A percentile compares a stretch with the other conserved stretches of the same genome.
Evolutionary conservation across 2,797 vertebrate species (phyloP).

Genomic region (Discoglossus pictus): DNA sequence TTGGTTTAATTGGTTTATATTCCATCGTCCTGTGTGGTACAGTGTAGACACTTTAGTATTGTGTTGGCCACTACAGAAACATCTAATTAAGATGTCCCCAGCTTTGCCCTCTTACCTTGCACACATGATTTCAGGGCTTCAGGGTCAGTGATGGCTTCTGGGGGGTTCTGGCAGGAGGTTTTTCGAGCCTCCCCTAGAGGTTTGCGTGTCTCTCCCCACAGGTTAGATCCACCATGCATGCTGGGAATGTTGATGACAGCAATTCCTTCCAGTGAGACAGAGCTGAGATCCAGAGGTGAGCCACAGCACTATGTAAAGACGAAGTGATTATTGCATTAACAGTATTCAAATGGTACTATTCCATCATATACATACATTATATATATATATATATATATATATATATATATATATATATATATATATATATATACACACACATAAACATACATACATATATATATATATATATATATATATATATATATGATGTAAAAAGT

Average conservation of each 20-base stretch:
- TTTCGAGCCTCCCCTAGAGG: slow-evolving; percentile 67
- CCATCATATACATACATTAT: slow-evolving; percentile 4
- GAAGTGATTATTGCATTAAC: too few species aligned
- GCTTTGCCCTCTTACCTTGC: slow-evolving; percentile 72
- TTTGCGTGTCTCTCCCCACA: slow-evolving; percentile 90
- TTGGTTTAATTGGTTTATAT: too few species aligned
- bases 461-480: too few species aligned
- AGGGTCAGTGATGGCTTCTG: slow-evolving; percentile 79
- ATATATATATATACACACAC: too few species aligned
- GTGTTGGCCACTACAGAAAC: too few species aligned
- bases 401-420: not conserved
- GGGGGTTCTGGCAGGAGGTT: slow-evolving; percentile 57
- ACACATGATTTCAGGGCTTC: slow-evolving; percentile 82
- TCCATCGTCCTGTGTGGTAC: too few species aligned
- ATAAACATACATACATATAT: too few species aligned
- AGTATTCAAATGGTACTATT: too few species aligned
- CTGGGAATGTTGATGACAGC: slow-evolving; percentile 95
- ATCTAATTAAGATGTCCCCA: too few species aligned
- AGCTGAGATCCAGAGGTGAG: slow-evolving; percentile 76
- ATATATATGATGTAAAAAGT: too few species aligned
- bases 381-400: not conserved
- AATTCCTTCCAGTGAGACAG: slow-evolving; percentile 79
- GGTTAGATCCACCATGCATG: slow-evolving; percentile 92
- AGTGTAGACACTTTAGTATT: too few species aligned
- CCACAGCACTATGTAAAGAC: slow-evolving; percentile 84